Percentiles rank a stretch among this genome's conserved stretches.
These are phyloP conservation scores for Lophotis ruficrista DNA, from an alignment of 2,113 vertebrate species.

Conservation along the genomic window DNA sequence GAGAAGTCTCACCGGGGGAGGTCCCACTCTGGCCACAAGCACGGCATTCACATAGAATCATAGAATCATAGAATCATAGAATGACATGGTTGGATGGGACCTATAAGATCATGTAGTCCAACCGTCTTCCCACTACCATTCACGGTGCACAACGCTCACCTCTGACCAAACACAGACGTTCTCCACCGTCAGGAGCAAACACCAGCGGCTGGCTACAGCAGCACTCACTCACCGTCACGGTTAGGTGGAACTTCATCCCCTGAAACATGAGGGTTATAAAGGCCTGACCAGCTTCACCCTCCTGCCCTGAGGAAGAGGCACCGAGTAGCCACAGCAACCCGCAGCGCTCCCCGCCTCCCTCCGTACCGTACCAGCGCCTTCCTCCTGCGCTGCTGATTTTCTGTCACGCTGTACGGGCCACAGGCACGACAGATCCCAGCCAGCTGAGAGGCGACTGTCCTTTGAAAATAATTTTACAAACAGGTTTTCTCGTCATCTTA, in stretches of 20 bases:
- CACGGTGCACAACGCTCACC: no score
- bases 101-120: no score
- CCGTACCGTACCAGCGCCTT: background rate
- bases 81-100: no score
- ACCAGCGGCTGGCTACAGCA: background rate
- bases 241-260: background rate
- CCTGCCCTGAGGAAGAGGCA: no score
- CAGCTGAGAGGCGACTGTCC: background rate
- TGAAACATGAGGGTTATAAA: fast-evolving
- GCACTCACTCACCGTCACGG: background rate
- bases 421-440: background rate
- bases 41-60: background rate
- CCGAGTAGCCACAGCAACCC: slow-evolving; percentile 56
- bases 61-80: no score
- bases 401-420: background rate
- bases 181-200: background rate
- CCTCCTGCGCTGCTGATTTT: background rate
- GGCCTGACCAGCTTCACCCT: background rate
- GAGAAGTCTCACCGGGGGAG: background rate
- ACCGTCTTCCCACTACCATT: no score
- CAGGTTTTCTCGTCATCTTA: background rate
- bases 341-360: background rate
- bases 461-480: background rate
- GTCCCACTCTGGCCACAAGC: background rate
- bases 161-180: background rate